Conservation (phyloP, 2,113 vertebrate genomes). For the Phalacrocorax aristotelis region DNA sequence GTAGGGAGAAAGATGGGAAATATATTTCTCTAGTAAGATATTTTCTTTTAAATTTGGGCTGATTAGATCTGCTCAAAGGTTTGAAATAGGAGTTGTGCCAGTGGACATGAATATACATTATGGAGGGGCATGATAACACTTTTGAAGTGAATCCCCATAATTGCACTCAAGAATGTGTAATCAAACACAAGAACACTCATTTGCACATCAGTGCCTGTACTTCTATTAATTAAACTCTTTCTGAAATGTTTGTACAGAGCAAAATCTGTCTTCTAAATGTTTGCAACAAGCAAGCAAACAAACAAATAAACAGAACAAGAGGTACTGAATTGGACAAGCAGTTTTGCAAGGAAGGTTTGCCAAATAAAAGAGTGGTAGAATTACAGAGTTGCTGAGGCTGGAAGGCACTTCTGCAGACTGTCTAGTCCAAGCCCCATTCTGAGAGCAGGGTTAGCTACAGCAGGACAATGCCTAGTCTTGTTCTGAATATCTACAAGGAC, state of each 20-base stretch:
- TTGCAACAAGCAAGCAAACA: not conserved
- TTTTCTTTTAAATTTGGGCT: not conserved
- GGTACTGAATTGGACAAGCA: not conserved
- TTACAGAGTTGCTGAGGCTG: not conserved
- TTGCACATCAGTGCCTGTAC: constrained; percentile 26
- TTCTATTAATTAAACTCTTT: constrained; percentile 60
- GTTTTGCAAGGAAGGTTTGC: not conserved
- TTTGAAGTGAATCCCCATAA: constrained; percentile 49
- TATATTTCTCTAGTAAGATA: not conserved
- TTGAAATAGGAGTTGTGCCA: not conserved
- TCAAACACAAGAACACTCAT: constrained; percentile 52
- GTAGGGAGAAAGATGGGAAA: not conserved
- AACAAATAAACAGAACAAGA: constrained; percentile 18
- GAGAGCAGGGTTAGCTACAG: not conserved
- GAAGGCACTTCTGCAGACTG: not conserved
- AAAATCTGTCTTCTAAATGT: constrained; percentile 37
- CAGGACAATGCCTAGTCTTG: not conserved
- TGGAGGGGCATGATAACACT: not conserved
- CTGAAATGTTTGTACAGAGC: constrained; percentile 11
- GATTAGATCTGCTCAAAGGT: not conserved
- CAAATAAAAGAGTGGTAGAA: not conserved
- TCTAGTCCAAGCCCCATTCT: not conserved
- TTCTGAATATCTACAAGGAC: not conserved
- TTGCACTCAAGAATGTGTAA: constrained; percentile 44
- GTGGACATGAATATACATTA: constrained; percentile 44